Evolutionary conservation across 2,113 vertebrate genomes (phyloP).

Genomic region (Scytalopus superciliaris): DNA sequence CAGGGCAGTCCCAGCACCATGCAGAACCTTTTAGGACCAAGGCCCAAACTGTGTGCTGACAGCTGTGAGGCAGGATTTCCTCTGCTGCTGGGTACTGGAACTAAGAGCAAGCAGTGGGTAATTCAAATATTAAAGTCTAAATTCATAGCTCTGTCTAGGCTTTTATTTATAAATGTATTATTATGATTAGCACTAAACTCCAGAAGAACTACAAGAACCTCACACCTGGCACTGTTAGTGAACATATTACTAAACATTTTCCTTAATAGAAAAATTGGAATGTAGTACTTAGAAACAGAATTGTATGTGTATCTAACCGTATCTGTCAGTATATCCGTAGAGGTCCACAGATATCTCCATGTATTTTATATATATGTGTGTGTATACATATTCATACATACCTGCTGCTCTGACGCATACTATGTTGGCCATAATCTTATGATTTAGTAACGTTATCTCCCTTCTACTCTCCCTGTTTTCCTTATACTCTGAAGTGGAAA

Average conservation of each 20-base stretch:
- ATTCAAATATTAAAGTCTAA: background rate
- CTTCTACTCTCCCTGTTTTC: constrained; percentile 10
- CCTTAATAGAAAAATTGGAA: background rate
- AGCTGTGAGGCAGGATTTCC: background rate
- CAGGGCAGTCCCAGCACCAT: background rate
- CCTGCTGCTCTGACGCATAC: background rate
- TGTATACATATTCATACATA: background rate
- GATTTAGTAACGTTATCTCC: constrained; percentile 12
- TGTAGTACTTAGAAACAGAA: background rate
- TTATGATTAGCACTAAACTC: background rate
- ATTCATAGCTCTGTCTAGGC: background rate
- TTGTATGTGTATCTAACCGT: background rate
- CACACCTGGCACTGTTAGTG: background rate
- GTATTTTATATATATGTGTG: background rate
- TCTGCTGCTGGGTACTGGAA: background rate
- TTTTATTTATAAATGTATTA: background rate
- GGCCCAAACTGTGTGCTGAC: background rate
- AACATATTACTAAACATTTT: background rate
- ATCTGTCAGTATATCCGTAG: background rate
- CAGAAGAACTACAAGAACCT: background rate
- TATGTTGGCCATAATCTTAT: background rate
- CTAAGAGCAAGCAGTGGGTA: rapidly evolving
- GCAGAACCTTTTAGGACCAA: background rate
- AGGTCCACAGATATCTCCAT: background rate
- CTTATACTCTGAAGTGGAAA: constrained; percentile 22